Percentiles rank a stretch among this genome's conserved stretches.
phyloP scores from a whole-genome alignment of 2,797 vertebrate species.

The Rhinatrema bivittatum region DNA sequence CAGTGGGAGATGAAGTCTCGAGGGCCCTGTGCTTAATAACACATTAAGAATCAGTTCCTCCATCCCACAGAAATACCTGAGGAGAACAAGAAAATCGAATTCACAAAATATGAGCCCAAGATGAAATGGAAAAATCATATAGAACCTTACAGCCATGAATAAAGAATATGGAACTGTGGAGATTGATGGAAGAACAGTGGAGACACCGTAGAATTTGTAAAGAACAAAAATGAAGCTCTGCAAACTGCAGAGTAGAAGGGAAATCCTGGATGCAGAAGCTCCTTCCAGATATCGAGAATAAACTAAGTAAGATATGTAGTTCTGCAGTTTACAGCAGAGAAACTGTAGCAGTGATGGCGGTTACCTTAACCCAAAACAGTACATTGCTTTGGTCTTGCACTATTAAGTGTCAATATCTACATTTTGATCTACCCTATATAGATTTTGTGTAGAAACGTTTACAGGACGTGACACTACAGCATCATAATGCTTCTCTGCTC shows the following conservation, averaged over 20 bases:
- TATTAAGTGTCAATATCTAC: no score
- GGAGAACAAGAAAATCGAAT: constrained; percentile 13
- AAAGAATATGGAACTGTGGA: background rate
- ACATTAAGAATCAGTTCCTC: constrained; percentile 21
- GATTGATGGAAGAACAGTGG: background rate
- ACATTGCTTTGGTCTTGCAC: no score
- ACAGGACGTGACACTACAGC: no score
- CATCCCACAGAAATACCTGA: constrained; percentile 24
- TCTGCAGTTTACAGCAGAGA: no score
- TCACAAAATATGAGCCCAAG: background rate
- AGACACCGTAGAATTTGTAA: accelerated
- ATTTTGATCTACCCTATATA: no score
- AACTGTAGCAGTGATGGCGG: no score
- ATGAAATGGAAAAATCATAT: background rate
- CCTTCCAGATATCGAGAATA: background rate
- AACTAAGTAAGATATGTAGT: no score
- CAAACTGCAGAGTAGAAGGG: background rate
- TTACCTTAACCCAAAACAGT: no score
- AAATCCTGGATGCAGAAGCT: background rate
- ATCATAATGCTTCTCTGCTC: no score
- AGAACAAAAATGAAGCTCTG: background rate
- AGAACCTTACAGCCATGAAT: accelerated
- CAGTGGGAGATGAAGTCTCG: constrained; percentile 9
- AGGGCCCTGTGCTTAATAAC: constrained; percentile 22
- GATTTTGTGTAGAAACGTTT: no score